Percentiles rank a stretch among this genome's conserved stretches.
Conservation (phyloP, 2,888 invertebrate species). For the Glyphotaelius pellucidus region DNA sequence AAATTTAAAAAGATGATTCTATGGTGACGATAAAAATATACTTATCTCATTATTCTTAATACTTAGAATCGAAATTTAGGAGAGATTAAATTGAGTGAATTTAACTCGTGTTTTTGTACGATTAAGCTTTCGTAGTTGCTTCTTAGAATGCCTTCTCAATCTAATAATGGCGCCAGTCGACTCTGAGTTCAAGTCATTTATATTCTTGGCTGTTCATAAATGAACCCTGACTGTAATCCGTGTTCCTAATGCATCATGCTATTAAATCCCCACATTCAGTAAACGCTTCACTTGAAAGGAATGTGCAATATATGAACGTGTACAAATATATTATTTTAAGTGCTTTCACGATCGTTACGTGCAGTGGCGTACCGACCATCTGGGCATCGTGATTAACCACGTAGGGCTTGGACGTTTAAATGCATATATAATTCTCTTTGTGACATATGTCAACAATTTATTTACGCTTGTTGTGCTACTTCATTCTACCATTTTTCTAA, state of each 20-base stretch:
- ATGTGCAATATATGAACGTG: slow-evolving; percentile 5
- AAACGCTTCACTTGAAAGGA: slow-evolving; percentile 31
- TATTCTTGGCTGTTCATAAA: slow-evolving; percentile 27
- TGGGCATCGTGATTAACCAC: not conserved
- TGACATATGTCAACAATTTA: no score
- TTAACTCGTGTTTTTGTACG: not conserved
- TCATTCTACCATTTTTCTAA: no score
- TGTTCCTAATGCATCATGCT: slow-evolving; percentile 34
- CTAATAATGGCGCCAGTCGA: not conserved
- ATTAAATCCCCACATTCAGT: slow-evolving; percentile 17
- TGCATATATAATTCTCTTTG: not conserved
- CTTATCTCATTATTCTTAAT: no score
- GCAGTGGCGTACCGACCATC: not conserved
- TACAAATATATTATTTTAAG: slow-evolving; percentile 17
- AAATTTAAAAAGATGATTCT: not conserved
- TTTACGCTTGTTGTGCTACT: no score
- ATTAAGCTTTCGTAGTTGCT: not conserved
- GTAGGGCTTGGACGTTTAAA: not conserved
- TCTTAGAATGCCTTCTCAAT: not conserved
- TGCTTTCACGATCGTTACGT: not conserved
- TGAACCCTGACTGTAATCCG: slow-evolving; percentile 16
- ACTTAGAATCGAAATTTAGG: no score
- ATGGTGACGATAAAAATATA: not conserved
- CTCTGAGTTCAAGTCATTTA: slow-evolving; percentile 16
- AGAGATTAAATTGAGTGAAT: not conserved